These are phyloP conservation scores for Sesia apiformis DNA, from an alignment of 2,888 invertebrate genomes.

Conservation along the genomic window DNA sequence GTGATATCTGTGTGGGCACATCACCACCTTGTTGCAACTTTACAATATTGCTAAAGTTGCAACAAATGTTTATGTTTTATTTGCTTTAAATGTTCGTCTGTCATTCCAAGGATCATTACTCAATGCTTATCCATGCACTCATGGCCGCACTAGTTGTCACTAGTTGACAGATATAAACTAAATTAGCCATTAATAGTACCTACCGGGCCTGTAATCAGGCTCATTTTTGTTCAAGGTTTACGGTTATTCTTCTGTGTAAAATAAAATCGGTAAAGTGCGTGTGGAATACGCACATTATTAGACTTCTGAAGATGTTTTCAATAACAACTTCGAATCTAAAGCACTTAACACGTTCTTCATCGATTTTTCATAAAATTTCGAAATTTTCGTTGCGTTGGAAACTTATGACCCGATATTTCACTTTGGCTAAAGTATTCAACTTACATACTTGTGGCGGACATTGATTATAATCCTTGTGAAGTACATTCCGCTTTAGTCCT, in stretches of 20 bases:
- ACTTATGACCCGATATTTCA: slow-evolving; percentile 1
- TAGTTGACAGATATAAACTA: neutral
- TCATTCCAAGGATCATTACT: slow-evolving; percentile 69
- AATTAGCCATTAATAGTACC: no score
- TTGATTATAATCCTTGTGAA: slow-evolving; percentile 64
- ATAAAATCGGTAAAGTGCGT: no score
- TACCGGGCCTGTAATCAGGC: no score
- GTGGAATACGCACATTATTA: no score
- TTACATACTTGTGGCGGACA: neutral
- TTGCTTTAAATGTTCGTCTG: slow-evolving; percentile 48
- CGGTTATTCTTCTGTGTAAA: no score
- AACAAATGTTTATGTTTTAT: slow-evolving; percentile 25
- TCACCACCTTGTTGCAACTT: slow-evolving; percentile 25
- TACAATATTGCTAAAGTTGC: slow-evolving; percentile 18
- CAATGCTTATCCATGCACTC: slow-evolving; percentile 27
- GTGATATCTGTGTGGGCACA: neutral
- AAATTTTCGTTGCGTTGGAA: neutral
- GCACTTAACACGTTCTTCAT: no score
- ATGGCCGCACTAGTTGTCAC: slow-evolving; percentile 14
- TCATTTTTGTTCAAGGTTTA: no score
- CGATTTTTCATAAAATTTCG: no score
- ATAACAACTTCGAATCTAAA: no score
- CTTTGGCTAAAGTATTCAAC: neutral
- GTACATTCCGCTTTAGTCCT: slow-evolving; percentile 22
- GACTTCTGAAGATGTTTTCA: no score